phyloP scores from a whole-genome alignment of 1,140 invertebrate genomes.

The Chelonus insularis region DNA sequence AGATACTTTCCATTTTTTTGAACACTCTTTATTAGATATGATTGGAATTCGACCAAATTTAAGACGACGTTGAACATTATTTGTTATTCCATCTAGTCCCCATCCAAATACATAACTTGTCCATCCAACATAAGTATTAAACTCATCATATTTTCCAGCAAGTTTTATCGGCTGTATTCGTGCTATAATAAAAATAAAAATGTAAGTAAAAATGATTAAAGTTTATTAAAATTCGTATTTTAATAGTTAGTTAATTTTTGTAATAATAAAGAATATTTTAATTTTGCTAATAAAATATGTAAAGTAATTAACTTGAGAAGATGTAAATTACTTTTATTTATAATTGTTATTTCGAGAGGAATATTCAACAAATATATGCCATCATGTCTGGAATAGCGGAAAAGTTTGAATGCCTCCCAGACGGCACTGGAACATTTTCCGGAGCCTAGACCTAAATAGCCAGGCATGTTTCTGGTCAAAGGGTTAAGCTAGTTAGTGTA shows the following conservation, averaged over 20 bases:
- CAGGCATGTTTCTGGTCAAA: too few relatives aligned
- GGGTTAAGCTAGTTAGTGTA: too few relatives aligned
- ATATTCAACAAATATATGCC: too few relatives aligned
- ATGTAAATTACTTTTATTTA: too few relatives aligned
- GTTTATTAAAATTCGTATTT: background rate
- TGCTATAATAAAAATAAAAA: background rate
- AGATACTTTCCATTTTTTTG: background rate
- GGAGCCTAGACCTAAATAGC: too few relatives aligned
- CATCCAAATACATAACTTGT: background rate
- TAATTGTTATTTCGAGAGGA: too few relatives aligned
- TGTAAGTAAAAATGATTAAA: background rate
- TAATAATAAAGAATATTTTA: too few relatives aligned
- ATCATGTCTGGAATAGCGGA: too few relatives aligned
- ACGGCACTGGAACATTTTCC: too few relatives aligned
- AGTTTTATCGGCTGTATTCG: background rate
- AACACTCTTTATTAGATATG: background rate
- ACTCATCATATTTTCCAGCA: background rate
- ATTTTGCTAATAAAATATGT: too few relatives aligned
- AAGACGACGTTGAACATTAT: background rate
- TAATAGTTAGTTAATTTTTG: background rate
- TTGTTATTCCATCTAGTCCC: background rate
- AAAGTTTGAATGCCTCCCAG: too few relatives aligned
- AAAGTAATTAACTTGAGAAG: too few relatives aligned
- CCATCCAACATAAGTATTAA: background rate
- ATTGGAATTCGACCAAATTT: background rate